phyloP scores from a whole-genome alignment of 2,797 vertebrate genomes.

The Psittacula echo region DNA sequence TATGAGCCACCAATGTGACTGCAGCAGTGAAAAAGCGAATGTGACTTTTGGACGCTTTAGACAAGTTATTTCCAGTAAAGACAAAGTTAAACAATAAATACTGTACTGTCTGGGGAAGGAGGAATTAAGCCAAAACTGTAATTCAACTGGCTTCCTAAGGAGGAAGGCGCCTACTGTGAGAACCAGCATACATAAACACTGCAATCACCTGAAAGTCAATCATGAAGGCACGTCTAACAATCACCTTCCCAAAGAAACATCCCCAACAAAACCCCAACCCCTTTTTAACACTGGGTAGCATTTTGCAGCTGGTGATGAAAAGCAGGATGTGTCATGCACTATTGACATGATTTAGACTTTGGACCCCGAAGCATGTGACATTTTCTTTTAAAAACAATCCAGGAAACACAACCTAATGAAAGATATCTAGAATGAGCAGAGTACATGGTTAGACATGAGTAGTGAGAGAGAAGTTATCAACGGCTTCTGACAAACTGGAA shows the following conservation, averaged over 20 bases:
- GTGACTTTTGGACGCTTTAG: background rate
- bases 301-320: background rate
- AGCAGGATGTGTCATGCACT: background rate
- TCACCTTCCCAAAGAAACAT: background rate
- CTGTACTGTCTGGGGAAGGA: background rate
- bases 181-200: background rate
- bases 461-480: background rate
- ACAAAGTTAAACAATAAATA: background rate
- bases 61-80: background rate
- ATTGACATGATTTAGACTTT: background rate
- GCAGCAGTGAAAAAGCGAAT: background rate
- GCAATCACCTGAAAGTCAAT: background rate
- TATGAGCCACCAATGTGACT: background rate
- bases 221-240: background rate
- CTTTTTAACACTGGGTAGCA: background rate
- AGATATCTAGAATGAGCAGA: background rate
- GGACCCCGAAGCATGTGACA: background rate
- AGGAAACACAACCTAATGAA: background rate
- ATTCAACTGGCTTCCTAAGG: background rate
- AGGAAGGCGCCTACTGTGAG: conserved; percentile 2
- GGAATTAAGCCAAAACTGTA: conserved; percentile 12
- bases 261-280: background rate
- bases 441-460: background rate
- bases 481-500: background rate
- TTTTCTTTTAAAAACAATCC: background rate